Base-by-base conservation (phyloP, 2,888 invertebrate species). In the Eupeodes latifasciatus region DNA sequence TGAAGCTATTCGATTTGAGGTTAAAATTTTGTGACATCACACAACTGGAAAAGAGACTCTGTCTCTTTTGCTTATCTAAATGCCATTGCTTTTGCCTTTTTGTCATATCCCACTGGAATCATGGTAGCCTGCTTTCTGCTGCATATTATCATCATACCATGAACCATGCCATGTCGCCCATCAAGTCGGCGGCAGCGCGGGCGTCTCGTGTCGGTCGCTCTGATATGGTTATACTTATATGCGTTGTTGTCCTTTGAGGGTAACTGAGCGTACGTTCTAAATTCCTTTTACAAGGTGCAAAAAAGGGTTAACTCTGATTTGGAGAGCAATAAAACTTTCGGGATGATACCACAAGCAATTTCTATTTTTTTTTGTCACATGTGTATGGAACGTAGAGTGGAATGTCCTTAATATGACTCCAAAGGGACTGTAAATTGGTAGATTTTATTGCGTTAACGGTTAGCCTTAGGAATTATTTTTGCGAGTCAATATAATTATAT, bases 231-330 rank as follows among this genome's bases (percentile, higher is more conserved):
- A 34, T 40, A n/a, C n/a, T n/a, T n/a, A 49, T 3, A 40, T 9
- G 40, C 5, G 40, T 40, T 40, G 40, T 7, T 44, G 27, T 57
- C 74, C 61, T 67, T 51, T 44, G 53, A 55, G 84, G 81, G 69
- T 78, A 88, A 85, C 81, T 49, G 85, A 88, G 84, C 88, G 88
- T 88, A 88, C 88, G 88, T 77, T 88, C 88, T 75, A 81, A 88
- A 88, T 81, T 85, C 81, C 85, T 81, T 88, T 88, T 78, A 88
- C 88, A 88, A 88, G 88, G 88, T 88, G 88, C 84, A 88, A 88
- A 88, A 88, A 88, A 81, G 88, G 88, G 88, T 88, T 88, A 88
- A 85, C 88, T 78, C 88, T 88, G 88, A 88, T 88, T 88, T 81
- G 27, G 85, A 75, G 77, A 81, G 84, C 57, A 84, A 84, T 88